Evolutionary conservation across 2,113 vertebrate genomes (phyloP).

Genomic region (Hippopotamus amphibius): DNA sequence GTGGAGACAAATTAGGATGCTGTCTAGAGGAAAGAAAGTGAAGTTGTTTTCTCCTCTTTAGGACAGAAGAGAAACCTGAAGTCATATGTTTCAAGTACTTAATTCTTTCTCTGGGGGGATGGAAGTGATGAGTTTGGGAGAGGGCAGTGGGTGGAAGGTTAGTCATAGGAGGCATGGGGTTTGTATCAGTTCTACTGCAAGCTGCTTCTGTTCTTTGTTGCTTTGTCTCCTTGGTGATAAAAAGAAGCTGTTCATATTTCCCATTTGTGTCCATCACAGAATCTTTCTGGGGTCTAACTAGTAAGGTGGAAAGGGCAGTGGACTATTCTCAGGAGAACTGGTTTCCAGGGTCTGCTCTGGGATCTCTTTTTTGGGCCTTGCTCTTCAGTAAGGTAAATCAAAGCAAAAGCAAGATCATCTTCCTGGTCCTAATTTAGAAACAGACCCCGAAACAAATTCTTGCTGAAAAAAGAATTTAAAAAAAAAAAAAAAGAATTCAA

Average conservation of each 20-base stretch:
- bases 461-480: not conserved
- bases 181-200: not conserved
- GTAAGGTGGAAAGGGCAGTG: not conserved
- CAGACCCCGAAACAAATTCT: not conserved
- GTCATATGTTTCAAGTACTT: not conserved
- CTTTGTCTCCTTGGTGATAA: not conserved
- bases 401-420: not conserved
- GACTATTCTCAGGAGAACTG: not conserved
- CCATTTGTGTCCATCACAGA: not conserved
- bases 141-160: not conserved
- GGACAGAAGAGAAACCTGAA: not conserved
- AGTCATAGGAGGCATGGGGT: not conserved
- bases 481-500: not conserved
- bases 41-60: not conserved
- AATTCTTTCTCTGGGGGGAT: not conserved
- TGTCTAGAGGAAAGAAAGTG: conserved; percentile 34
- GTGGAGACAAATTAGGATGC: conserved; percentile 60
- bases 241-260: not conserved
- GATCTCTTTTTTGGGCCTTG: not conserved
- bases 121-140: not conserved
- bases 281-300: conserved; percentile 41
- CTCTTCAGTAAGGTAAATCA: not conserved
- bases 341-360: not conserved
- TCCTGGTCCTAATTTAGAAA: not conserved
- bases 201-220: not conserved